Evolutionary conservation across 1,140 invertebrate species (phyloP).

Genomic region (Halesus radiatus): DNA sequence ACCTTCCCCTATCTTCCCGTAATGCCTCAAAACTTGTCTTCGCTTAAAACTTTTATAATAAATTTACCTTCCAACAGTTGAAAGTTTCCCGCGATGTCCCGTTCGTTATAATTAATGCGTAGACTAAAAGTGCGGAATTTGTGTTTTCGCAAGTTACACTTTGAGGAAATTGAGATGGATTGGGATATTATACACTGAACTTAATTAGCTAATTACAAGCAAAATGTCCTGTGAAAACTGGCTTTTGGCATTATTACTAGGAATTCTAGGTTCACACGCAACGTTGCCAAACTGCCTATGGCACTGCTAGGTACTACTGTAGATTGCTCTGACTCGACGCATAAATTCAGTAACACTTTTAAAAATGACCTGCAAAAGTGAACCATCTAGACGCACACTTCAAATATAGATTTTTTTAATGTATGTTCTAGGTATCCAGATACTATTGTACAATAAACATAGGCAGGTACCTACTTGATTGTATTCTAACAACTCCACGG

Average conservation of each 20-base stretch:
- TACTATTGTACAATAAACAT: too few species aligned
- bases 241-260: background rate
- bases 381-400: too few species aligned
- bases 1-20: conserved; percentile 14
- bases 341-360: too few species aligned
- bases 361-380: too few species aligned
- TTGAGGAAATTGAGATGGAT: background rate
- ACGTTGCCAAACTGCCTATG: too few species aligned
- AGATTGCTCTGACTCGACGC: too few species aligned
- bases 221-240: background rate
- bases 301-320: too few species aligned
- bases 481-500: too few species aligned
- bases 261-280: too few species aligned
- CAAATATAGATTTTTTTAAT: too few species aligned
- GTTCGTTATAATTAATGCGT: conserved; percentile 22
- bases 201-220: background rate
- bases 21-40: conserved; percentile 19
- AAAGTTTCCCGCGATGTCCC: background rate
- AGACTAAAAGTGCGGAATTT: background rate
- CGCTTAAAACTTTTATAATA: conserved; percentile 26
- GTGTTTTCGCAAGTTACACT: background rate
- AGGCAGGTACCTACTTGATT: too few species aligned
- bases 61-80: conserved; percentile 12
- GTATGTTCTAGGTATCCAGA: too few species aligned
- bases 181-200: conserved; percentile 4